These are phyloP conservation scores for Oxyteleia sp. DNA, from an alignment of 2,888 invertebrate genomes.

Conservation along the genomic window DNA sequence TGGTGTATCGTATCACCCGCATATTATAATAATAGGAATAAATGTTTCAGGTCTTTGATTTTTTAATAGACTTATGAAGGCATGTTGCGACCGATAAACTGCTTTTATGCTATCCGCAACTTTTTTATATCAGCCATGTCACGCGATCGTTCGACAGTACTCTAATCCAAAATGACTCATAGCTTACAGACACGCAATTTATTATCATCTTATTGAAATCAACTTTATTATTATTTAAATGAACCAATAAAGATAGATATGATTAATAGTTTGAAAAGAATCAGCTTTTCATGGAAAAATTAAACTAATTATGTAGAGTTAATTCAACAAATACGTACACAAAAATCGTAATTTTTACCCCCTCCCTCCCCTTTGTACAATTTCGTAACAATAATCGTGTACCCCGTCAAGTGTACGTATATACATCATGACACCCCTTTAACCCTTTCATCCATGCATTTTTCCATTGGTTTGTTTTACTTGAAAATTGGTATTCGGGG, in stretches of 20 bases:
- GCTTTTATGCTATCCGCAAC: constrained; percentile 23
- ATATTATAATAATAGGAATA: constrained; percentile 14
- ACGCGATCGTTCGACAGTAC: constrained; percentile 32
- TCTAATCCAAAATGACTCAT: constrained; percentile 37
- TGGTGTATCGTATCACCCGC: constrained; percentile 1
- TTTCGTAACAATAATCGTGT: too few relatives aligned
- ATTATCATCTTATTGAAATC: constrained; percentile 30
- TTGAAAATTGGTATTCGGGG: too few relatives aligned
- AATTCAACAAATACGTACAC: too few relatives aligned
- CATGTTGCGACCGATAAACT: constrained; percentile 42
- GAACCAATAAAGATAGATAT: background rate
- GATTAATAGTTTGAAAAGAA: background rate
- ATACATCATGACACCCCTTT: too few relatives aligned
- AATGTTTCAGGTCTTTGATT: constrained; percentile 8
- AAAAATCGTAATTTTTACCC: too few relatives aligned
- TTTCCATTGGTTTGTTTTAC: too few relatives aligned
- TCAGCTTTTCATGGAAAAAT: too few relatives aligned
- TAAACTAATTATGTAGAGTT: too few relatives aligned
- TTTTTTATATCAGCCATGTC: constrained; percentile 43
- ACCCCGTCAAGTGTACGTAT: too few relatives aligned
- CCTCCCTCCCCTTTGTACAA: too few relatives aligned
- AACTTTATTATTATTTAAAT: constrained; percentile 15
- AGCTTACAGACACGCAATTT: constrained; percentile 28
- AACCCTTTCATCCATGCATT: too few relatives aligned
- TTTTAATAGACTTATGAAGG: constrained; percentile 24